These are phyloP conservation scores for Chymomyza amoena DNA, from an alignment of 2,888 invertebrate species.

Conservation along the genomic window DNA sequence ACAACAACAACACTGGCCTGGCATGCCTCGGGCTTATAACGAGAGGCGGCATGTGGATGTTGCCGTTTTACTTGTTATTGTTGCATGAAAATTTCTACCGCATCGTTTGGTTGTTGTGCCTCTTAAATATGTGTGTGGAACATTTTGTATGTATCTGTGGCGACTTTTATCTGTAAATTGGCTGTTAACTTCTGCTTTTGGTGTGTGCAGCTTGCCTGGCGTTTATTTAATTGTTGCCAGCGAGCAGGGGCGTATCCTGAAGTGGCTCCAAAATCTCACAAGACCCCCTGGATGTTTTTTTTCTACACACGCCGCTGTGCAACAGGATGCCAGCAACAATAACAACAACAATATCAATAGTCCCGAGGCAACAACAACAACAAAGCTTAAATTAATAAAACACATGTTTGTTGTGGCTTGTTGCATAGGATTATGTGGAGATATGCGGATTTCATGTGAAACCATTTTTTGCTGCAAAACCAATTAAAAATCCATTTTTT, in stretches of 20 bases:
- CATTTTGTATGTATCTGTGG: neutral
- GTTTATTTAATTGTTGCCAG: neutral
- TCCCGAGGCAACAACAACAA: neutral
- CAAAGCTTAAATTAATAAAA: neutral
- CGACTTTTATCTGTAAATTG: neutral
- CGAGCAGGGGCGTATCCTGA: neutral
- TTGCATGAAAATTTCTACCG: neutral
- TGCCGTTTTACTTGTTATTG: neutral
- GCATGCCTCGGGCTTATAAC: no score
- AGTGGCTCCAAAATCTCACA: no score
- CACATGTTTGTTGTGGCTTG: neutral
- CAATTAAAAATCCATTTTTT: slow-evolving; percentile 1
- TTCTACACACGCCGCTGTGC: no score
- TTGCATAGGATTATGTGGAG: neutral
- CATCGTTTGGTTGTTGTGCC: neutral
- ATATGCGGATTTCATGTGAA: slow-evolving; percentile 55
- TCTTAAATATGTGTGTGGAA: no score
- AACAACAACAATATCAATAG: neutral
- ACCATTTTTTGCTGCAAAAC: slow-evolving; percentile 44
- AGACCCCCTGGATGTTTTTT: no score
- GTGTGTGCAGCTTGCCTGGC: neutral
- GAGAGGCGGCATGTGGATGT: neutral
- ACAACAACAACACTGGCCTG: no score
- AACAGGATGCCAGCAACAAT: neutral
- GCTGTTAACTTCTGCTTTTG: neutral